Percentiles rank a stretch among this genome's conserved stretches.
phyloP scores from a whole-genome alignment of 2,113 vertebrate genomes.

The Muntiacus reevesi region DNA sequence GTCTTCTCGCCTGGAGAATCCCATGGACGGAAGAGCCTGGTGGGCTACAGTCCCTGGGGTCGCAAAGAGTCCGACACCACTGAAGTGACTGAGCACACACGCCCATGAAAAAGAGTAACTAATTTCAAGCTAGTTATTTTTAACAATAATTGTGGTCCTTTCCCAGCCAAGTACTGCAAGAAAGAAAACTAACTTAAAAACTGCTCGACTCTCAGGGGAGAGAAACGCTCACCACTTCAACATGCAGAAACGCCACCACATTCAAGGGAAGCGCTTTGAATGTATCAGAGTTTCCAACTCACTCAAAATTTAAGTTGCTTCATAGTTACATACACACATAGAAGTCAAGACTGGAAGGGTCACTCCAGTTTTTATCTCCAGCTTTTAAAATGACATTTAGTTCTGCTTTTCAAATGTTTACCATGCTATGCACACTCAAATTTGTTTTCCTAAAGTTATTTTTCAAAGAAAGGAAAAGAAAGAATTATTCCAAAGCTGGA shows the following conservation, averaged over 20 bases:
- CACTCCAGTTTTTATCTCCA: background rate
- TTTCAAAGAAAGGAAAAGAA: slow-evolving; percentile 35
- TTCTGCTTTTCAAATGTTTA: background rate
- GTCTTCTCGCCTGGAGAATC: background rate
- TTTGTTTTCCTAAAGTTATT: slow-evolving; percentile 29
- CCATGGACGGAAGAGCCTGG: background rate
- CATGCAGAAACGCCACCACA: slow-evolving; percentile 73
- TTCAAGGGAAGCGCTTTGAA: background rate
- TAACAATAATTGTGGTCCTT: background rate
- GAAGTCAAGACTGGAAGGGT: background rate
- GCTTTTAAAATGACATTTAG: background rate
- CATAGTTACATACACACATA: background rate
- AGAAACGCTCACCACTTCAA: background rate
- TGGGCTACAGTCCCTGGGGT: background rate
- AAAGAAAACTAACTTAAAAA: background rate
- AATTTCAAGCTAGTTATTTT: background rate
- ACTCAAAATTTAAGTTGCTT: background rate
- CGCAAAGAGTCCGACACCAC: background rate
- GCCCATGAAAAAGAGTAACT: background rate
- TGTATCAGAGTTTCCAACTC: background rate
- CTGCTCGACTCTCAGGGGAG: background rate
- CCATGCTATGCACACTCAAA: background rate
- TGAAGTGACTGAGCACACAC: background rate
- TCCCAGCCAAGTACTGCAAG: background rate
- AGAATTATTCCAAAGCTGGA: slow-evolving; percentile 33